phyloP scores from a whole-genome alignment of 2,888 invertebrate species.

The Heliconius aoede region DNA sequence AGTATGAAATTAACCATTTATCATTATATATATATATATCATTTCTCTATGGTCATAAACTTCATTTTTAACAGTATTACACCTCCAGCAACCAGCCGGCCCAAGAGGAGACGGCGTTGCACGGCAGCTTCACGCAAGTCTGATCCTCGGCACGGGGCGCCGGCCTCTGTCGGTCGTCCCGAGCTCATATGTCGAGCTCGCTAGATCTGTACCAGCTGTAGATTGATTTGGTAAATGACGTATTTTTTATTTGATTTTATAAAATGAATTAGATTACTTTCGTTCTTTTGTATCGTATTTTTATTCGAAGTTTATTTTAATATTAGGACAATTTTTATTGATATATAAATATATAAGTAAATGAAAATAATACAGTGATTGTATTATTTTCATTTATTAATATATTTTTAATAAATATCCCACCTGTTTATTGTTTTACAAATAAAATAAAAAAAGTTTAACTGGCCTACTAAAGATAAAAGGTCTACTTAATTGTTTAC shows the following conservation, averaged over 20 bases:
- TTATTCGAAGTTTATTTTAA: background rate
- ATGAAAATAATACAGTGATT: no score
- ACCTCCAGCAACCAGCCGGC: conserved; percentile 90
- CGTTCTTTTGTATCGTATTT: background rate
- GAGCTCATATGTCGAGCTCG: conserved; percentile 59
- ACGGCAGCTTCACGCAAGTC: conserved; percentile 93
- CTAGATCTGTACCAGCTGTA: conserved; percentile 73
- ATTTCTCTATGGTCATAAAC: background rate
- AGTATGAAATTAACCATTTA: no score
- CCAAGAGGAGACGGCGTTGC: conserved; percentile 86
- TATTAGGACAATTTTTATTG: background rate
- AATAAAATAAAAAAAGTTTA: background rate
- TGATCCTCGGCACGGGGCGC: conserved; percentile 83
- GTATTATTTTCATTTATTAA: background rate
- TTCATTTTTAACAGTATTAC: conserved; percentile 86
- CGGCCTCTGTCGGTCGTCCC: conserved; percentile 67
- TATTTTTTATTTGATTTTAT: background rate
- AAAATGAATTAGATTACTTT: background rate
- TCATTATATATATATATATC: no score
- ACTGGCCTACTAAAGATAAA: background rate
- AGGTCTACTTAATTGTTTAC: background rate
- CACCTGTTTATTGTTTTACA: background rate
- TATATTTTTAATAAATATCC: conserved; percentile 12
- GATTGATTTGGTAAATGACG: conserved; percentile 39
- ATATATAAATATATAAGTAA: no score